Percentiles rank a stretch among this genome's conserved stretches.
phyloP scores from a whole-genome alignment of 2,888 invertebrate species.

The Drosophila buzzatii region DNA sequence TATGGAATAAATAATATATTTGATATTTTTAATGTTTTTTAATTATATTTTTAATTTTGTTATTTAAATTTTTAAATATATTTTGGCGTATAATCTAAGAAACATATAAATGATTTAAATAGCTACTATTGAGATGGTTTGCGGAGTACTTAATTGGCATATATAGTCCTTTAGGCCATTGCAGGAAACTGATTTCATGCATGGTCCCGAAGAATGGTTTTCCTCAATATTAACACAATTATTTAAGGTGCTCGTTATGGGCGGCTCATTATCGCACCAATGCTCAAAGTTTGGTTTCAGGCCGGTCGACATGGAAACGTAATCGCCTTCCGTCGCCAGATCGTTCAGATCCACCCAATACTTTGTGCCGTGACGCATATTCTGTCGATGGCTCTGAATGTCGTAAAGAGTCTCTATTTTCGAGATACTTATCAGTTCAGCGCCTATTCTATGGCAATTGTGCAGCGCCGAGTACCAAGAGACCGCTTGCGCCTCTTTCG shows the following conservation, averaged over 20 bases:
- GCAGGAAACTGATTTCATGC: constrained; percentile 27
- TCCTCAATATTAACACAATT: constrained; percentile 28
- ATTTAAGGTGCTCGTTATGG: rapidly evolving
- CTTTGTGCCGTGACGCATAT: rapidly evolving
- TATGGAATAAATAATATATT: not conserved
- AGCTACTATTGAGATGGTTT: constrained; percentile 15
- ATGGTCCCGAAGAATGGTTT: not conserved
- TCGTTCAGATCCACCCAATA: constrained; percentile 40
- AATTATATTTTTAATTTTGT: not conserved
- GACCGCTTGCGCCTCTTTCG: rapidly evolving
- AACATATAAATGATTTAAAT: not conserved
- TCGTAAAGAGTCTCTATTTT: not conserved
- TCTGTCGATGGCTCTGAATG: not conserved
- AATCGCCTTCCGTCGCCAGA: constrained; percentile 12
- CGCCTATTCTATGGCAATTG: constrained; percentile 12
- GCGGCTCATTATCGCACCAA: constrained; percentile 19
- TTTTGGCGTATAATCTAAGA: not conserved
- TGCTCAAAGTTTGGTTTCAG: not conserved
- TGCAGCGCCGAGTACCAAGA: not conserved
- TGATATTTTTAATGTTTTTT: not conserved
- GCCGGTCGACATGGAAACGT: constrained; percentile 33
- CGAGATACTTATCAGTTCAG: constrained; percentile 21
- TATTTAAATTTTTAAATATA: not conserved
- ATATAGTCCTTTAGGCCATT: not conserved
- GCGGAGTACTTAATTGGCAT: constrained; percentile 24